phyloP scores from a whole-genome alignment of 35 echinoderm and acorn worm species.

The Chiridota heheva region DNA sequence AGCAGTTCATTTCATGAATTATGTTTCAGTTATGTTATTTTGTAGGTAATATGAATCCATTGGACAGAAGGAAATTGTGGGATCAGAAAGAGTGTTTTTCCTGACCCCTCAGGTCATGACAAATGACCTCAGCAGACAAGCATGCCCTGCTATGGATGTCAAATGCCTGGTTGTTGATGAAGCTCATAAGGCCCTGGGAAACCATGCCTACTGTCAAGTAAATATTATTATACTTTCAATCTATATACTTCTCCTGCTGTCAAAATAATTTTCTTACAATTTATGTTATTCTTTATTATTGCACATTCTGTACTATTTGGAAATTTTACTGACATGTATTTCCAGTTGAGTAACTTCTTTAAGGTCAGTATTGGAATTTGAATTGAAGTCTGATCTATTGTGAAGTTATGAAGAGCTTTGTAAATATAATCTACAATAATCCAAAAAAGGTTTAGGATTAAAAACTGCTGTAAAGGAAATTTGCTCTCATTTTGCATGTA shows the following conservation, averaged over 20 bases:
- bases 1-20: not conserved
- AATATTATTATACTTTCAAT: not conserved
- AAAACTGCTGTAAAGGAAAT: no score
- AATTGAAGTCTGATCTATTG: no score
- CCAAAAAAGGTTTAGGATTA: no score
- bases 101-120: constrained; percentile 95
- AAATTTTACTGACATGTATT: no score
- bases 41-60: constrained; percentile 77
- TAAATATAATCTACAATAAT: no score
- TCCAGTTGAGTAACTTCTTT: no score
- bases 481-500: no score
- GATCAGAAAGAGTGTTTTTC: constrained; percentile 79
- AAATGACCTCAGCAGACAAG: constrained; percentile 78
- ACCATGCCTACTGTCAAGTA: constrained; percentile 98
- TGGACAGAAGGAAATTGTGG: constrained; percentile 73
- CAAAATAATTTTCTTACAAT: not conserved
- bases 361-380: no score
- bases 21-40: not conserved
- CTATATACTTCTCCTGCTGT: not conserved
- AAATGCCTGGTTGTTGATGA: constrained; percentile 98
- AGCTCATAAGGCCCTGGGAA: constrained; percentile 95
- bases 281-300: not conserved
- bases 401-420: no score
- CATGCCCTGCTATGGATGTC: constrained; percentile 63
- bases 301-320: no score